Evolutionary conservation across 1,140 invertebrate genomes (phyloP), one percentile per base, ranked within the genome.

Genomic region (Drosophila bipectinata): DNA sequence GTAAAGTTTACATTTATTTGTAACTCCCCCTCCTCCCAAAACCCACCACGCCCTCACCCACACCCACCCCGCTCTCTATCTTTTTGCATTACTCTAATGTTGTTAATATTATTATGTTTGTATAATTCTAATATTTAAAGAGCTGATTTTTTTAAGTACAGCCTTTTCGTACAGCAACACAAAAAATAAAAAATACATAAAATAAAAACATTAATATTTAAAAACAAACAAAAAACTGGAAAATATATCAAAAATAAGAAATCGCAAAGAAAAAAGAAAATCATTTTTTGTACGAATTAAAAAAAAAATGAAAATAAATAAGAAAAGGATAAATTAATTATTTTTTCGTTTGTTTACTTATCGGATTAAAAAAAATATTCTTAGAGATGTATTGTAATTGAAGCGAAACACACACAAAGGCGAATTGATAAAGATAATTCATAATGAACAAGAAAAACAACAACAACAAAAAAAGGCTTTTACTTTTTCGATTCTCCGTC

Each of bases 51-150:
- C 1, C 4, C 9, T 3, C 3, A 10, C 30, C 49, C 7, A 14
- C 2, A 1, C 9, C 21, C 9, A 8, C 2, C 21, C 61, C n/a
- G n/a, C 41, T 26, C 18, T 48, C 26, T 28, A 28, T 28, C 26
- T 18, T 74, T 81, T 66, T 74, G 47, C 75, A 66, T 81, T 73
- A 87, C 58, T 78, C 45, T 81, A 82, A 82, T 81, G 82, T 87
- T 87, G 82, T 87, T 87, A 87, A 85, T 85, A 79, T 81, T 87
- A 87, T 87, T 87, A 82, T 75, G 79, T 88, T 82, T 82, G 71
- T 69, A 88, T 82, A 82, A 87, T 77, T 73, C 41, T 84, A 63
- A 84, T 85, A 77, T 68, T 62, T 78, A 75, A 68, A 63, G 45
- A 21, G 58, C 34, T 39, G 63, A 64, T 51, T 34, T 28, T 18